Conservation (phyloP, 2,113 vertebrate genomes). For the human region DNA sequence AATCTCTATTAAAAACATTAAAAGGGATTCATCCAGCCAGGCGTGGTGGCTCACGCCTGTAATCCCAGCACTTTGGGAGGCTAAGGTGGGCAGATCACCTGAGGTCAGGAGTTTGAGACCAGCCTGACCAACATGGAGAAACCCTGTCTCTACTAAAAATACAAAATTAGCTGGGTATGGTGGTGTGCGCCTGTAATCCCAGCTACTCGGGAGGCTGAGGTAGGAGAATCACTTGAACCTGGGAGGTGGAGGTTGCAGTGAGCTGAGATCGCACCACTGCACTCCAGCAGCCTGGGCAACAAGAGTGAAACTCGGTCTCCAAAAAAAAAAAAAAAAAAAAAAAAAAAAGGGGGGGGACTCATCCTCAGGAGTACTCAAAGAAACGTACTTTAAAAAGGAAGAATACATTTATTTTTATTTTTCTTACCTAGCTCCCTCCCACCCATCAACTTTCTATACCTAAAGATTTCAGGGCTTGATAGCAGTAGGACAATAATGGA, state of each 20-base stretch:
- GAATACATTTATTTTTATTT: background rate
- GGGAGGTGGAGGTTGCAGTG: background rate
- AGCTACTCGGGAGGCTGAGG: background rate
- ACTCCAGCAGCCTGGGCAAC: background rate
- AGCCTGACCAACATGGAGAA: background rate
- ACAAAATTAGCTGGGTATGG: background rate
- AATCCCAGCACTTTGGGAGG: background rate
- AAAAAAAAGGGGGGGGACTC: too few species aligned
- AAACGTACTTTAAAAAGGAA: constrained; percentile 27
- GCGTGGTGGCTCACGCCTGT: background rate
- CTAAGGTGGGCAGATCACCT: background rate
- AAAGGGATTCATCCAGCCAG: background rate
- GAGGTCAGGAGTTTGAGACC: background rate
- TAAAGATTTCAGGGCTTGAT: background rate
- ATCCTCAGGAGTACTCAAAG: background rate
- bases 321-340: background rate
- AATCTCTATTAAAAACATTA: background rate
- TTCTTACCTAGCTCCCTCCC: background rate
- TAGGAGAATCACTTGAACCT: background rate
- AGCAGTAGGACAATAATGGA: background rate
- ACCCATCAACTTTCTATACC: background rate
- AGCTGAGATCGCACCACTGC: background rate
- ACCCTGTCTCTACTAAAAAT: background rate
- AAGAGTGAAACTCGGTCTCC: background rate
- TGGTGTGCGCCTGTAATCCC: background rate